Base-by-base conservation (phyloP, 2,113 vertebrate genomes). In the Antigone vipio region DNA sequence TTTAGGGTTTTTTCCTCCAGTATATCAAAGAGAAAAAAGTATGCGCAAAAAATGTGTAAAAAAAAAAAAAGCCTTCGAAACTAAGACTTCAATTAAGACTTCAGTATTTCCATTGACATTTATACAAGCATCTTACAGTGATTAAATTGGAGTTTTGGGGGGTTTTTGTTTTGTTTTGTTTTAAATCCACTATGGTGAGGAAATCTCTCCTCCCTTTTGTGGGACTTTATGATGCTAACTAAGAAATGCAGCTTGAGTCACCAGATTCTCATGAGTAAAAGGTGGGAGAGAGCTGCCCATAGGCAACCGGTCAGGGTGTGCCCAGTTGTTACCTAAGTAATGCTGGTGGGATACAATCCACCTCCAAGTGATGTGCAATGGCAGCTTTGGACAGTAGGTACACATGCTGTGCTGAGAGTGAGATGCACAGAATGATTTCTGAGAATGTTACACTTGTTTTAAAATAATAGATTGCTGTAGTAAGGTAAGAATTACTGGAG, bases 301-400 rank as follows among this genome's bases (percentile, higher is more conserved):
- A 38, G 24, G 40, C 27, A 66, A 18, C 15, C 2, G 1, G 16
- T 38, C 52, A 34, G 40, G 1, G 0, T 29, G 11, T 40, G 32
- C 16, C 32, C 22, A 26, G 12, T 6, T 86, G 40, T 69, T 60
- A 60, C 22, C 62, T 52, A 16, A 44, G 9, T 17, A 62, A 9
- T 13, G 10, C 9, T 45, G 62, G 12, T 42, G 40, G 32, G 42
- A 24, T 24, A 32, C 6, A 62, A 63, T 59, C 5, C 15, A 59
- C 27, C 13, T 68, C 12, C 23, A 68, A 40, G 21, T 3, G 20
- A 29, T 40, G 5, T 32, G 17, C 34, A 42, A 14, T 18, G 30
- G 9, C 17, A 27, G 34, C 23, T 58, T 63, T 56, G 26, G 20
- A 44, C 5, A 44, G 29, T 4, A 69, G 17, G 15, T 15, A 29